These are phyloP conservation scores for Hetaerina americana DNA, from an alignment of 1,140 invertebrate species.

Conservation along the genomic window DNA sequence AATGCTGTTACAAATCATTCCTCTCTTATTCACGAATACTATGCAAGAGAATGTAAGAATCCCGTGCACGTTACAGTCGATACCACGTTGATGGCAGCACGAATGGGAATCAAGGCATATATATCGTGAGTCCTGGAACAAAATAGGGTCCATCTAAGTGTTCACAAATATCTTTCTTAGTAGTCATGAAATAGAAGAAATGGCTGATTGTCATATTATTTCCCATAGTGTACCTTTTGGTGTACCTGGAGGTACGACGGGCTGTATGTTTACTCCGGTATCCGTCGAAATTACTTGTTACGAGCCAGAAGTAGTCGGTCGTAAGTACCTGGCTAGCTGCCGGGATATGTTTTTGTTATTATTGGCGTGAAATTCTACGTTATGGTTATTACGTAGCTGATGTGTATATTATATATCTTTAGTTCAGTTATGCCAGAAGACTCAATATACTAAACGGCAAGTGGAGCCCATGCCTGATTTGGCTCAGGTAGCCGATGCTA, in stretches of 20 bases:
- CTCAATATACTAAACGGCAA: slow-evolving; percentile 35
- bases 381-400: slow-evolving; percentile 7
- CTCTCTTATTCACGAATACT: slow-evolving; percentile 95
- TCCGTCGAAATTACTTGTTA: slow-evolving; percentile 74
- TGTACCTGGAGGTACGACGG: slow-evolving; percentile 79
- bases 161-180: not conserved
- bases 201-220: no score
- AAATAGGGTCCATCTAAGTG: not conserved
- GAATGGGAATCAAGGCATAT: slow-evolving; percentile 86
- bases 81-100: slow-evolving; percentile 62
- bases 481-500: slow-evolving; percentile 71
- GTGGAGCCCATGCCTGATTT: slow-evolving; percentile 76
- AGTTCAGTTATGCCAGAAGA: slow-evolving; percentile 71
- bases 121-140: slow-evolving; percentile 37
- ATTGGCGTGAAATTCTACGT: not conserved
- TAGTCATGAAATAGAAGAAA: not conserved
- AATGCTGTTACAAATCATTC: slow-evolving; percentile 93
- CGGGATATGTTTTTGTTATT: not conserved
- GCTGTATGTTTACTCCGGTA: slow-evolving; percentile 92
- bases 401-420: slow-evolving; percentile 13
- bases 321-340: no score
- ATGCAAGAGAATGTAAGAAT: slow-evolving; percentile 80
- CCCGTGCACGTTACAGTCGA: slow-evolving; percentile 91
- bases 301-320: slow-evolving; percentile 70
- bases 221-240: slow-evolving; percentile 49